A percentile compares a stretch with the other conserved stretches of the same genome.
phyloP scores from a whole-genome alignment of 2,888 invertebrate species.

The Liopterus haemorrhoidalis region DNA sequence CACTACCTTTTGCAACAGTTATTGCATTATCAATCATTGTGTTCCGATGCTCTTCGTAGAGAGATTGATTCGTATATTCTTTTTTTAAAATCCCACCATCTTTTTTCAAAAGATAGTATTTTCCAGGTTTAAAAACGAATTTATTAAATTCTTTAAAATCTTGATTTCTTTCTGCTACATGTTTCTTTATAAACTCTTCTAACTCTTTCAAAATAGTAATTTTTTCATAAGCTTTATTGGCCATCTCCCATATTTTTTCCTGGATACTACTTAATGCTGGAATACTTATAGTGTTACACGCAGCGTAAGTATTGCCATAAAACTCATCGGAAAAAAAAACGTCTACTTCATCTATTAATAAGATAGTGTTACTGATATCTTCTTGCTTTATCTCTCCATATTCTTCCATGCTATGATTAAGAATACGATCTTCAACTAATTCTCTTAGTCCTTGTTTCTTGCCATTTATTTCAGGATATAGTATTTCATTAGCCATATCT shows the following conservation, averaged over 20 bases:
- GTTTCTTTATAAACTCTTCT: conserved; percentile 1
- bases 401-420: neutral
- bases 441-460: neutral
- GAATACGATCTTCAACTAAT: neutral
- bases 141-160: too few relatives aligned
- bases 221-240: neutral
- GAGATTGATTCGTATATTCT: too few relatives aligned
- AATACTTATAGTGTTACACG: neutral
- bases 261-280: neutral
- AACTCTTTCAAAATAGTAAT: neutral
- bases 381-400: neutral
- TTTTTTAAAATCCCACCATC: too few relatives aligned
- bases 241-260: conserved; percentile 6
- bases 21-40: conserved; percentile 9
- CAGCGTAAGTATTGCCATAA: conserved; percentile 6
- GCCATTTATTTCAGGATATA: conserved; percentile 1
- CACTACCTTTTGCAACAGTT: neutral
- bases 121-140: too few relatives aligned
- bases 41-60: too few relatives aligned
- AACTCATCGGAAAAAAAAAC: conserved; percentile 4
- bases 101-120: too few relatives aligned
- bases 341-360: conserved; percentile 9
- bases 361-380: neutral
- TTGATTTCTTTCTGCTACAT: too few relatives aligned
- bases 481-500: conserved; percentile 12